Conservation (phyloP, 23 tunicate species). For the Diplosoma virens region DNA sequence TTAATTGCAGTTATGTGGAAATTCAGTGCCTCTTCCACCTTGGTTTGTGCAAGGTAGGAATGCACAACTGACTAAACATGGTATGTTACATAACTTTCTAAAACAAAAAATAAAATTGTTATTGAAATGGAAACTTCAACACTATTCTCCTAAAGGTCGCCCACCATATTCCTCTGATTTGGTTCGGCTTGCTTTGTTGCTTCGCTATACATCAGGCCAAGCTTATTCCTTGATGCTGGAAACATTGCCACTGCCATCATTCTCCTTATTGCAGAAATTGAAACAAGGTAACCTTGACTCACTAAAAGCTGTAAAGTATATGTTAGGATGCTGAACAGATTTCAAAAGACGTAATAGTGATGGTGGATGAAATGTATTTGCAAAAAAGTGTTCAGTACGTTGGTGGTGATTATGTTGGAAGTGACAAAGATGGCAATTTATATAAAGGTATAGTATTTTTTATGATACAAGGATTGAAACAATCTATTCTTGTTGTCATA, state of each 20-base stretch:
- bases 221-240: conserved; percentile 15
- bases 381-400: conserved; percentile 19
- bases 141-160: conserved; percentile 2
- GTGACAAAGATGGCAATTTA: conserved; percentile 1
- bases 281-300: conserved; percentile 18
- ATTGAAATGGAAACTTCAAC: background rate
- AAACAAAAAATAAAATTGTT: background rate
- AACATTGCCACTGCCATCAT: conserved; percentile 14
- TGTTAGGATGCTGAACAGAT: background rate
- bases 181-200: conserved; percentile 8
- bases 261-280: conserved; percentile 12
- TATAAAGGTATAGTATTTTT: conserved; percentile 21
- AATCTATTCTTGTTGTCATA: conserved; percentile 5
- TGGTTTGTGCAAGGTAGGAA: conserved; percentile 21
- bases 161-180: conserved; percentile 25
- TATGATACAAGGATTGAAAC: conserved; percentile 20
- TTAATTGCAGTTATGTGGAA: background rate
- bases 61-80: conserved; percentile 15
- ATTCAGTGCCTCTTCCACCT: background rate
- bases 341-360: conserved; percentile 15
- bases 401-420: conserved; percentile 1
- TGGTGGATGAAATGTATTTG: conserved; percentile 21
- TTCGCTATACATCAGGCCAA: conserved; percentile 25
- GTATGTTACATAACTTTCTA: conserved; percentile 15
- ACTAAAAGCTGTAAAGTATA: conserved; percentile 5